phyloP scores from a whole-genome alignment of 2,888 invertebrate species.

The Nipponacmea schrenckii region DNA sequence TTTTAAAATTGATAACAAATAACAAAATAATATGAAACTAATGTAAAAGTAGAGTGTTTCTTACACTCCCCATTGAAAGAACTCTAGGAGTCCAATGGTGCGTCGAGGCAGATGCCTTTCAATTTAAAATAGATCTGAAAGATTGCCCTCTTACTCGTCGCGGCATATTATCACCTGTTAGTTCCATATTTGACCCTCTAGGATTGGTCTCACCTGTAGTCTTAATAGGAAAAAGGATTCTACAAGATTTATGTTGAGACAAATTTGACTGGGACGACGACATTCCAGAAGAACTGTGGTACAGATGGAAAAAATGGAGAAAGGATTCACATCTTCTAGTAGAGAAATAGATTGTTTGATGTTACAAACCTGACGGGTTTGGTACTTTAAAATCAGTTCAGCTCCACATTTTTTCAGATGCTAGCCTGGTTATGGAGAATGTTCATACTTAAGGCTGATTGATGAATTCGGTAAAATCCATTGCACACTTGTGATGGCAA shows the following conservation, averaged over 20 bases:
- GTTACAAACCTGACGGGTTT: neutral
- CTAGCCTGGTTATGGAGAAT: constrained; percentile 13
- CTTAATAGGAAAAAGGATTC: constrained; percentile 9
- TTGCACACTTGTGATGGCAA: constrained; percentile 18
- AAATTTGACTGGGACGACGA: constrained; percentile 11
- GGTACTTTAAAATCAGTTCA: constrained; percentile 1
- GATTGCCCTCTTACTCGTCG: constrained; percentile 2
- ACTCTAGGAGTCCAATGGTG: no score
- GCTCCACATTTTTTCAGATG: constrained; percentile 23
- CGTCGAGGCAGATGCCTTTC: no score
- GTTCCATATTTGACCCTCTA: constrained; percentile 11
- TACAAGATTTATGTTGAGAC: constrained; percentile 5
- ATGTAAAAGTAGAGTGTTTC: no score
- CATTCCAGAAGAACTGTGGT: neutral
- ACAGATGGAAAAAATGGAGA: constrained; percentile 5
- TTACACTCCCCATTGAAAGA: no score
- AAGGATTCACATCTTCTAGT: neutral
- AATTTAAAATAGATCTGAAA: neutral
- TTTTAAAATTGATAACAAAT: no score
- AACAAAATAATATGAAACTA: no score
- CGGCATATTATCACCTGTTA: constrained; percentile 7
- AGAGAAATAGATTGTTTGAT: neutral
- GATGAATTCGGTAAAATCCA: constrained; percentile 11
- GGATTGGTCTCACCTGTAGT: no score
- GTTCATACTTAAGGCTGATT: constrained; percentile 10